A percentile compares a stretch with the other conserved stretches of the same genome.
These are phyloP conservation scores for Chrysemys picta DNA, from an alignment of 2,113 vertebrate species.

Conservation along the genomic window DNA sequence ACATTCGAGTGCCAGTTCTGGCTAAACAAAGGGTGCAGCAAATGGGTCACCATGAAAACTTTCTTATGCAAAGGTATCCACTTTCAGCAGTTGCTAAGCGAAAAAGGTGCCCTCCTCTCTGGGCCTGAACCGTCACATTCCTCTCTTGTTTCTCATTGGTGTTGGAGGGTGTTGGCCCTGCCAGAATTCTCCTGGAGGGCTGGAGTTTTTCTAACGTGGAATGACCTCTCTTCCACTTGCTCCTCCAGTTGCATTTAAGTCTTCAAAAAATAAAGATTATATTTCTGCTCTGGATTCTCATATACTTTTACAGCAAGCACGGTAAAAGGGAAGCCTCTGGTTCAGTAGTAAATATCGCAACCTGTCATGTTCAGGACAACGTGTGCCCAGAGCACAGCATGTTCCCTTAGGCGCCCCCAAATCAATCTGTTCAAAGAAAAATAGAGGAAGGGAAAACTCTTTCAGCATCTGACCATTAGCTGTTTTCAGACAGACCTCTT, in stretches of 20 bases:
- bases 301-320: rapidly evolving
- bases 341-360: not conserved
- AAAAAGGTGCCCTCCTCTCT: not conserved
- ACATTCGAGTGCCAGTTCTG: not conserved
- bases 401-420: not conserved
- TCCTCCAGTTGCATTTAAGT: not conserved
- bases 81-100: not conserved
- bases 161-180: not conserved
- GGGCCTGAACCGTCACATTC: not conserved
- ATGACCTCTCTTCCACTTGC: not conserved
- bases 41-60: rapidly evolving
- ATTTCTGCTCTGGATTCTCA: not conserved
- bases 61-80: rapidly evolving
- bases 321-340: not conserved
- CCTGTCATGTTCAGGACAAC: not conserved
- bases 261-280: not conserved
- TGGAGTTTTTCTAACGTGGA: not conserved
- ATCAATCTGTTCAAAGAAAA: not conserved
- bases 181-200: not conserved
- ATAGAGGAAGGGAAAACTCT: not conserved
- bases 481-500: not conserved
- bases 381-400: not conserved
- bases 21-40: not conserved
- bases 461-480: rapidly evolving
- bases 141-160: not conserved